Evolutionary conservation across 2,888 invertebrate species (phyloP).

Genomic region (Diachrysia chrysitis): DNA sequence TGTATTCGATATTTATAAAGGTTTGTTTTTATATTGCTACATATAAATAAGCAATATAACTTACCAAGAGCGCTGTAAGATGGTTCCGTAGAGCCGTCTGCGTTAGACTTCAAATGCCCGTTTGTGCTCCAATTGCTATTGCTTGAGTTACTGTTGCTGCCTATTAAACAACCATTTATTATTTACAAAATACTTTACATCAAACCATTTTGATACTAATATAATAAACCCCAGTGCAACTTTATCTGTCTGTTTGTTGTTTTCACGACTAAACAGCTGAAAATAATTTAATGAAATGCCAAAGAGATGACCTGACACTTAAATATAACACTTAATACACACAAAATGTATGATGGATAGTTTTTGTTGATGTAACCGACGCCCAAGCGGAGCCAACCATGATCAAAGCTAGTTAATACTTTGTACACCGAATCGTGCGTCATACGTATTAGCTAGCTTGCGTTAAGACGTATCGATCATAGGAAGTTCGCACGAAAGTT

Average conservation of each 20-base stretch:
- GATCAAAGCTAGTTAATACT: too few relatives aligned
- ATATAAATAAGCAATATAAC: background rate
- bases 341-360: background rate
- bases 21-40: too few relatives aligned
- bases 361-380: too few relatives aligned
- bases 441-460: too few relatives aligned
- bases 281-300: background rate
- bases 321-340: too few relatives aligned
- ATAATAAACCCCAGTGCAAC: background rate
- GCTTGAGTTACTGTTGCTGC: constrained; percentile 82
- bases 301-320: background rate
- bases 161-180: constrained; percentile 55
- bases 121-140: constrained; percentile 79
- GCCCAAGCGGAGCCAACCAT: too few relatives aligned
- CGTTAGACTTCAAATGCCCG: constrained; percentile 57
- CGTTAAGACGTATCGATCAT: too few relatives aligned
- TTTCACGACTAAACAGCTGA: constrained; percentile 4
- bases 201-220: background rate
- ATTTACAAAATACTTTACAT: background rate
- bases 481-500: too few relatives aligned
- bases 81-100: constrained; percentile 68
- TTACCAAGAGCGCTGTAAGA: constrained; percentile 80
- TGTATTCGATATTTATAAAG: too few relatives aligned
- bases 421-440: too few relatives aligned
- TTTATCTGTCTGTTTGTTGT: background rate